Conservation (phyloP, 2,888 invertebrate species). For the Eristalinus sepulchralis region DNA sequence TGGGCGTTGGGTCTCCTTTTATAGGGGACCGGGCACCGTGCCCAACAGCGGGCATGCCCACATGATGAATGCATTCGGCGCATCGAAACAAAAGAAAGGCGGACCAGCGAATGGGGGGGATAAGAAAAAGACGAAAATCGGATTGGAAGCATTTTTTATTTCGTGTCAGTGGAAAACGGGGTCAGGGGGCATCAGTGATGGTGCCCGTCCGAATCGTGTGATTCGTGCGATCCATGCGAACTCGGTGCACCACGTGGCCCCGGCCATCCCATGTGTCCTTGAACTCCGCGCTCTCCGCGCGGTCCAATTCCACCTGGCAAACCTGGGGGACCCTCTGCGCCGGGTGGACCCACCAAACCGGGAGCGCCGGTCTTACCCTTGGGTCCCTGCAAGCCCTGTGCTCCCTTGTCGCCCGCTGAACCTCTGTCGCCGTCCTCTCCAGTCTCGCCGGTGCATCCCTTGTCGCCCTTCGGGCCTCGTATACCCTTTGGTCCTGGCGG, state of each 20-base stretch:
- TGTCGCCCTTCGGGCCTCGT: slow-evolving; percentile 5
- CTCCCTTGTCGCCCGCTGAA: background rate
- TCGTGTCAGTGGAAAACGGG: background rate
- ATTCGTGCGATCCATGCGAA: background rate
- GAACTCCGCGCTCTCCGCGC: background rate
- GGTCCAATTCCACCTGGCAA: background rate
- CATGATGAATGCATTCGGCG: background rate
- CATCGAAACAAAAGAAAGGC: background rate
- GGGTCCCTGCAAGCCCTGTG: background rate
- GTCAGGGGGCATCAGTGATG: background rate
- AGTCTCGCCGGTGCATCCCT: slow-evolving; percentile 13
- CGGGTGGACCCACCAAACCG: slow-evolving; percentile 82
- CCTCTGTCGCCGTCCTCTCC: slow-evolving; percentile 11
- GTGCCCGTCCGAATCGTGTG: no score
- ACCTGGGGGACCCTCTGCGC: slow-evolving; percentile 73
- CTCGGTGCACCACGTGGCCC: background rate
- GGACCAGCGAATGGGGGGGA: background rate
- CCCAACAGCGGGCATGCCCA: background rate
- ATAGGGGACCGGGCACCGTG: background rate
- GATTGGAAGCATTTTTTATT: background rate
- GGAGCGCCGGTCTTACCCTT: slow-evolving; percentile 83
- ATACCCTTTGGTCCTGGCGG: slow-evolving; percentile 30
- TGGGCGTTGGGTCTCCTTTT: background rate
- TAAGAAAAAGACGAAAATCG: background rate
- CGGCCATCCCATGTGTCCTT: background rate